Evolutionary conservation across 2,113 vertebrate genomes (phyloP).

Genomic region (Camelus bactrianus): DNA sequence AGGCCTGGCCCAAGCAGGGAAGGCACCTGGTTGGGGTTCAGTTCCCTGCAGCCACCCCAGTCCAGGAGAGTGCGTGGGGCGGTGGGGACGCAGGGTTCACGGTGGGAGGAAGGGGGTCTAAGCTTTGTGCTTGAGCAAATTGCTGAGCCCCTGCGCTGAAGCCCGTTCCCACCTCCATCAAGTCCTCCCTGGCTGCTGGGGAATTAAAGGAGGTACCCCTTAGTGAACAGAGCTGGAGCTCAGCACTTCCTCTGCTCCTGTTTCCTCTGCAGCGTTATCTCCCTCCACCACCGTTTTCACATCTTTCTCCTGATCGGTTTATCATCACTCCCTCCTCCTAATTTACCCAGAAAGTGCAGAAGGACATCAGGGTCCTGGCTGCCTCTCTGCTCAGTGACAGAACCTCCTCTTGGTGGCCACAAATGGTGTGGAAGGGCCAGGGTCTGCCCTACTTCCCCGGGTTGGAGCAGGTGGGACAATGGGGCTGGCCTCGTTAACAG

Average conservation of each 20-base stretch:
- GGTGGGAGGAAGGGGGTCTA: neutral
- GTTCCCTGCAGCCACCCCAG: rapidly evolving
- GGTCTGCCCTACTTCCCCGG: too few species aligned
- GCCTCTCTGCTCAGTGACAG: neutral
- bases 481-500: neutral
- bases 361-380: neutral
- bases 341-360: neutral
- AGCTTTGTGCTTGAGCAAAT: neutral
- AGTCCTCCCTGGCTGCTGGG: neutral
- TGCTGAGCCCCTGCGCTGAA: neutral
- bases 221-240: neutral
- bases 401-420: neutral
- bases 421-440: neutral
- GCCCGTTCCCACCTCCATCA: neutral
- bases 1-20: neutral
- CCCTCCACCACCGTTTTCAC: neutral
- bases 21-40: neutral
- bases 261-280: neutral
- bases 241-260: neutral
- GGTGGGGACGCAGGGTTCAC: neutral
- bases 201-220: neutral
- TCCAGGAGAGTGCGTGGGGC: neutral
- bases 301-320: neutral
- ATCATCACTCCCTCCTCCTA: neutral
- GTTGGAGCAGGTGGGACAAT: too few species aligned